Evolutionary conservation across 2,113 vertebrate genomes (phyloP).

Genomic region (Actenoides hombroni): DNA sequence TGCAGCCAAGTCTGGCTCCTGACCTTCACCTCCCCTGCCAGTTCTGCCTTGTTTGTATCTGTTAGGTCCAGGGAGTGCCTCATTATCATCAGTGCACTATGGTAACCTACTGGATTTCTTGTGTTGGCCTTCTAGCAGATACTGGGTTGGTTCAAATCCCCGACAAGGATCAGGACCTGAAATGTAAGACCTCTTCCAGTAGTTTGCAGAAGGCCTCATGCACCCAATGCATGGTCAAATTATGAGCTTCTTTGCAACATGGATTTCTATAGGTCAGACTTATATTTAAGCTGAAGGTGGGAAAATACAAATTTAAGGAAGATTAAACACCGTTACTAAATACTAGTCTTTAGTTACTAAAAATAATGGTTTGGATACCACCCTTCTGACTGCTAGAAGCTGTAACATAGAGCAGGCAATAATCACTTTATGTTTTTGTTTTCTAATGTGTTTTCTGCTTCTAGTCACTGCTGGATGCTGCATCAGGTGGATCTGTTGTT

Average conservation of each 20-base stretch:
- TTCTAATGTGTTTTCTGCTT: background rate
- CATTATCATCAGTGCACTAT: background rate
- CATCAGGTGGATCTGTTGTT: background rate
- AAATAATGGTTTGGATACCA: background rate
- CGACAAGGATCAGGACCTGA: background rate
- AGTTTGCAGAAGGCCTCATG: background rate
- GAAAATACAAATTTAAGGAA: background rate
- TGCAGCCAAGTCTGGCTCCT: background rate
- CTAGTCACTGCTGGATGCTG: background rate
- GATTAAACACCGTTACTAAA: background rate
- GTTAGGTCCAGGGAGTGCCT: background rate
- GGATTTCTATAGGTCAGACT: background rate
- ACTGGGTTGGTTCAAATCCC: background rate
- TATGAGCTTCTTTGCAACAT: background rate
- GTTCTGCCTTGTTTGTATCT: background rate
- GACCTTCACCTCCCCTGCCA: background rate
- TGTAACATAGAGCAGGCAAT: background rate
- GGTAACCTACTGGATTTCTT: background rate
- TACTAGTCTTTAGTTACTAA: background rate
- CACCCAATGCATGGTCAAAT: background rate
- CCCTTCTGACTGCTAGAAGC: background rate
- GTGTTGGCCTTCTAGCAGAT: background rate
- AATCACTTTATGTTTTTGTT: background rate
- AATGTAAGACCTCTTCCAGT: background rate
- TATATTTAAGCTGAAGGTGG: background rate